A percentile compares a stretch with the other conserved stretches of the same genome.
Evolutionary conservation across 2,888 invertebrate genomes (phyloP).

Genomic region (Chloroclystis v-ata): DNA sequence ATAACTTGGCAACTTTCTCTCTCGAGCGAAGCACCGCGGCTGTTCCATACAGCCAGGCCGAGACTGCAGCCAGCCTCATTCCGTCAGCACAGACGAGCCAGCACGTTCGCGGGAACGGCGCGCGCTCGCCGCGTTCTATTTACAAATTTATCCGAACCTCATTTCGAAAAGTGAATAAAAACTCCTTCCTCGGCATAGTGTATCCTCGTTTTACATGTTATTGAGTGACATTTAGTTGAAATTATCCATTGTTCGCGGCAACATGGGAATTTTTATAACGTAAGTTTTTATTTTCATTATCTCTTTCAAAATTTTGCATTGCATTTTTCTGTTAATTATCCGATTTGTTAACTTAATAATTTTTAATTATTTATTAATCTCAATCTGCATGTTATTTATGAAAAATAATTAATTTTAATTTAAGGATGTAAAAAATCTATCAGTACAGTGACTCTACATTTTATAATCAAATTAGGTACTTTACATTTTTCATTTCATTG

Average conservation of each 20-base stretch:
- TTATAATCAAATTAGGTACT: too few species aligned
- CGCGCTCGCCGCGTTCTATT: slow-evolving; percentile 47
- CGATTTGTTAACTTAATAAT: neutral
- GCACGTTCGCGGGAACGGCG: slow-evolving; percentile 60
- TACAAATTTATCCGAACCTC: slow-evolving; percentile 35
- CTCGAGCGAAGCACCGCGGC: slow-evolving; percentile 41
- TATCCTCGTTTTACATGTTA: slow-evolving; percentile 43
- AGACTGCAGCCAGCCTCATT: slow-evolving; percentile 51
- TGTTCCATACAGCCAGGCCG: slow-evolving; percentile 33
- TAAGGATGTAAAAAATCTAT: too few species aligned
- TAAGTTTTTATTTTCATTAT: slow-evolving; percentile 39
- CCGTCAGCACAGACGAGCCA: slow-evolving; percentile 54
- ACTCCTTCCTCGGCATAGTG: slow-evolving; percentile 34
- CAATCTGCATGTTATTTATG: too few species aligned
- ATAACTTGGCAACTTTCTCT: slow-evolving; percentile 75
- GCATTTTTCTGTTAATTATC: slow-evolving; percentile 25
- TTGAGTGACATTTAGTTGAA: slow-evolving; percentile 49
- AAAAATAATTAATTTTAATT: too few species aligned
- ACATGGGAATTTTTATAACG: slow-evolving; percentile 63
- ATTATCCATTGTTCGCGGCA: slow-evolving; percentile 47
- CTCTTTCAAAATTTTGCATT: too few species aligned
- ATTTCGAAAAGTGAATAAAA: slow-evolving; percentile 36
- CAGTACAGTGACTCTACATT: too few species aligned
- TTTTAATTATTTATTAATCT: neutral
- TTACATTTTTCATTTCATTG: too few species aligned